These are phyloP conservation scores for Ericerus pela DNA, from an alignment of 1,140 invertebrate species.

Conservation along the genomic window DNA sequence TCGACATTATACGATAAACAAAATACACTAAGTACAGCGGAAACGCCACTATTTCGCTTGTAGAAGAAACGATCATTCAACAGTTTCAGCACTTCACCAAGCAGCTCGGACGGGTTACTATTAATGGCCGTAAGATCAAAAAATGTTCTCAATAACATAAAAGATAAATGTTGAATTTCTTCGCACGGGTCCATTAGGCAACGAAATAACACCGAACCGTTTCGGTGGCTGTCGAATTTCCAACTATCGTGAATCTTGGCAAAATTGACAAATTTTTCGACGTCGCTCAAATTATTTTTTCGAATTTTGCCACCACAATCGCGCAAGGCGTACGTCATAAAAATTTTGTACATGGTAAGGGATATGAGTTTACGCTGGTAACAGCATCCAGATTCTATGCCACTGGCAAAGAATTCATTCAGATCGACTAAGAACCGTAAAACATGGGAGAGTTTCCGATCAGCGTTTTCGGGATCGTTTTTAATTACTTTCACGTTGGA, in stretches of 20 bases:
- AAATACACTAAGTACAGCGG: background rate
- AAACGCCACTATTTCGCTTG: conserved; percentile 3
- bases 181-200: conserved; percentile 1
- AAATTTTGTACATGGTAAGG: conserved; percentile 30
- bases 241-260: background rate
- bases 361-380: conserved; percentile 38
- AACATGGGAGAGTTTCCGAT: background rate
- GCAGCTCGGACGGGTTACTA: conserved; percentile 22
- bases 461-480: background rate
- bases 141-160: conserved; percentile 38
- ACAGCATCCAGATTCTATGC: conserved; percentile 31
- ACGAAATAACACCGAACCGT: background rate
- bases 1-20: too few relatives aligned
- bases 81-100: conserved; percentile 28
- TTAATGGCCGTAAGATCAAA: too few relatives aligned
- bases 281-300: background rate
- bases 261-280: background rate
- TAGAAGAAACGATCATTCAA: conserved; percentile 13
- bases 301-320: background rate
- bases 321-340: conserved; percentile 22
- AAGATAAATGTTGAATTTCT: conserved; percentile 21
- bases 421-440: background rate
- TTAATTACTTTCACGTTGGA: background rate
- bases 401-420: background rate
- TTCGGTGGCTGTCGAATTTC: background rate